Evolutionary conservation across 2,113 vertebrate genomes (phyloP), one percentile per base, ranked within the genome.

Genomic region (Syngnathoides biaculeatus): DNA sequence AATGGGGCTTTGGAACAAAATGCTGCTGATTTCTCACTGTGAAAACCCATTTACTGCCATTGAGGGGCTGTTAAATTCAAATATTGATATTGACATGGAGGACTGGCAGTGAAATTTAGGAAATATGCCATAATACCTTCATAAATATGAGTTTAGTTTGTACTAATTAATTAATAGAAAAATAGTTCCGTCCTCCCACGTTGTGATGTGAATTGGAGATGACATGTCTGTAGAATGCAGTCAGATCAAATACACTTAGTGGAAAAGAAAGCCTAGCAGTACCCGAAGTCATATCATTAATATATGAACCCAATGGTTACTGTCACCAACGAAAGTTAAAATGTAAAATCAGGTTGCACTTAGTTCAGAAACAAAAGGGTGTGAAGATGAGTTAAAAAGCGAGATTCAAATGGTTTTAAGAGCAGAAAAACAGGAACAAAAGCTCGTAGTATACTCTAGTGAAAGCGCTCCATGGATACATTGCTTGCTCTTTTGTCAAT

Each of bases 251-350:
- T 69, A 77, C 77, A 64, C 65, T 72, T 30, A 30, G 38, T n/a
- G 38, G 47, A 58, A 64, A 59, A 79, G 58, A 81, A 78, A 81
- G 79, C 67, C 47, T 52, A 60, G 68, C 69, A 68, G 58, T 71
- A 60, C 75, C 67, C 39, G 68, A 67, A 64, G 69, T 72, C 57
- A 48, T 79, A 89, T 89, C 19, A 84, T 81, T 88, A 82, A 88
- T 87, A 78, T 42, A 87, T 89, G 77, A 88, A 65, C 27, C 3
- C 38, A 42, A 42, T 30, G 56, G 58, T 8, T 20, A n/a, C 68
- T 66, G 55, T 62, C 65, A 42, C 43, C 71, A 65, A 74, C 61
- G 68, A 75, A 64, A 27, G 59, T 52, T 56, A 52, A 66, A 60
- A 71, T 40, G 50, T 64, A 75, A 55, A 67, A 69, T 64, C 27